phyloP scores from a whole-genome alignment of 2,797 vertebrate species.

The Sphenodon punctatus region DNA sequence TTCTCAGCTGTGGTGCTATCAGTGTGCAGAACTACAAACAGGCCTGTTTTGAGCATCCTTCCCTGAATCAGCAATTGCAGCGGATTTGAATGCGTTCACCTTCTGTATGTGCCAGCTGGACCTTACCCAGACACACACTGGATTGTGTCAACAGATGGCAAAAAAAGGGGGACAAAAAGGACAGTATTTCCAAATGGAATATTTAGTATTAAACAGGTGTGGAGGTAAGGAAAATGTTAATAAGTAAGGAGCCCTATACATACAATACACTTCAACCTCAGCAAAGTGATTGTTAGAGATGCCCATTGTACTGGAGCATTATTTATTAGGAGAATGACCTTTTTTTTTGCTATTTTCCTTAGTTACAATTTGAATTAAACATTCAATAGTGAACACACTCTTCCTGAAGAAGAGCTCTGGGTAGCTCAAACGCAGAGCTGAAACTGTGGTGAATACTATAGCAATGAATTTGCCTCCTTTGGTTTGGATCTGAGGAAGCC shows the following conservation, averaged over 20 bases:
- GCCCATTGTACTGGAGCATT: rapidly evolving
- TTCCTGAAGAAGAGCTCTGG: rapidly evolving
- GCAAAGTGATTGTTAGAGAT: background rate
- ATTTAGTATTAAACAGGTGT: conserved; percentile 62
- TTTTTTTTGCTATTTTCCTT: background rate
- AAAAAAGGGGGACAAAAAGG: conserved; percentile 32
- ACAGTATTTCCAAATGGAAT: conserved; percentile 54
- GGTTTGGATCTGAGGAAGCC: too few species aligned
- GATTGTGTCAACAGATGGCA: conserved; percentile 49
- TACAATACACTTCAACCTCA: rapidly evolving
- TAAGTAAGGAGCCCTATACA: background rate
- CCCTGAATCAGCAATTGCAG: conserved; percentile 63
- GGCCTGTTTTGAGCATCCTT: background rate
- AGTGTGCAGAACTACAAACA: background rate
- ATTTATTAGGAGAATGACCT: background rate
- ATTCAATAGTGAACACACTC: background rate
- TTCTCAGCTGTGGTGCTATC: background rate
- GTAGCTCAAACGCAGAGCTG: too few species aligned
- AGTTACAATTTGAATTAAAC: rapidly evolving
- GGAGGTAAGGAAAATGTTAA: conserved; percentile 34
- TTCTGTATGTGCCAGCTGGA: conserved; percentile 70
- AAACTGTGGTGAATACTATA: too few species aligned
- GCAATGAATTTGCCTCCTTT: too few species aligned
- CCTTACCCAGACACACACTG: conserved; percentile 49
- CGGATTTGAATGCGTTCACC: conserved; percentile 51